Percentiles rank a stretch among this genome's conserved stretches.
Conservation (phyloP, 2,797 vertebrate species). For the Tapirus indicus region DNA sequence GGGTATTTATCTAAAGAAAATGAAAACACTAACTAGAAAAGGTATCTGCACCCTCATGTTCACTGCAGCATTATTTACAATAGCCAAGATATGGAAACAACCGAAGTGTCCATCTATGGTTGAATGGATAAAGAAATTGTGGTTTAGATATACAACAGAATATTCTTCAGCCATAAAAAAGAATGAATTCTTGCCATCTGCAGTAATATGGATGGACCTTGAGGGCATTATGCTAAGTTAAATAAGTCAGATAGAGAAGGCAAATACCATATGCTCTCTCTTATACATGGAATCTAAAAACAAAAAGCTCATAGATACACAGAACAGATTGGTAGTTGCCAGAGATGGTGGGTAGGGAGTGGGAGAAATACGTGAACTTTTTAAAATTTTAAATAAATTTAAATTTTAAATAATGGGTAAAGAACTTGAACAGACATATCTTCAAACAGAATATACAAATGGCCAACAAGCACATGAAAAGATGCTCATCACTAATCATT, state of each 20-base stretch:
- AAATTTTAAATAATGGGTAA: neutral
- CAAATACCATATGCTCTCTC: neutral
- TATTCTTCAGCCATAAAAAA: neutral
- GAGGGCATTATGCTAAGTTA: neutral
- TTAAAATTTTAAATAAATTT: neutral
- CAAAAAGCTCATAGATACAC: neutral
- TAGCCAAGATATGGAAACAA: too few relatives aligned
- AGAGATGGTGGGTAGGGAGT: neutral
- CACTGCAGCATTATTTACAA: too few relatives aligned
- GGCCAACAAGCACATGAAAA: neutral
- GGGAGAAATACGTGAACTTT: neutral
- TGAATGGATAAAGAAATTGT: too few relatives aligned
- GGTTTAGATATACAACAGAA: too few relatives aligned
- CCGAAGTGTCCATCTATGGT: too few relatives aligned
- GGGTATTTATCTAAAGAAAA: neutral
- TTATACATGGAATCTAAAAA: neutral
- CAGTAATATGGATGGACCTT: too few relatives aligned
- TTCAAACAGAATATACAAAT: neutral
- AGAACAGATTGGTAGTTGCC: neutral
- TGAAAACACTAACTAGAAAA: neutral
- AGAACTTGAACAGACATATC: neutral
- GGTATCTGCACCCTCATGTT: too few relatives aligned
- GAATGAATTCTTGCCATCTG: neutral
- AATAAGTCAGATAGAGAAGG: neutral
- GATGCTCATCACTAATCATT: neutral